phyloP scores from a whole-genome alignment of 2,888 invertebrate species.

The Bugulina stolonifera region DNA sequence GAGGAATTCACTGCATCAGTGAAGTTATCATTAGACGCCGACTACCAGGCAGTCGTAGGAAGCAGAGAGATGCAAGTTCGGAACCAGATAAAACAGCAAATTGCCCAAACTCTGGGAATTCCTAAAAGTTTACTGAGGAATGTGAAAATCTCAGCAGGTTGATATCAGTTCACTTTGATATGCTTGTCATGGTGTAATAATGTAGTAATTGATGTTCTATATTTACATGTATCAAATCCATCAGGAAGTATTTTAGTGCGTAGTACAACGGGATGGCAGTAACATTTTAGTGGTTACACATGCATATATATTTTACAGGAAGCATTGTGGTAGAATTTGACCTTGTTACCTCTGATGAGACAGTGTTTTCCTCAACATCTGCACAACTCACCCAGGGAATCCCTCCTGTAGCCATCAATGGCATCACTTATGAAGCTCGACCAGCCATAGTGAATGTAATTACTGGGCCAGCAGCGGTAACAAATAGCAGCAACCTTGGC shows the following conservation, averaged over 20 bases:
- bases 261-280: too few relatives aligned
- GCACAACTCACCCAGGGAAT: not conserved
- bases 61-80: not conserved
- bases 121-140: not conserved
- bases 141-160: not conserved
- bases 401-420: not conserved
- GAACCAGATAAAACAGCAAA: not conserved
- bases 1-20: not conserved
- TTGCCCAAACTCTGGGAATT: not conserved
- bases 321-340: conserved; percentile 16
- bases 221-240: too few relatives aligned
- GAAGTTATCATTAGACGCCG: not conserved
- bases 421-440: not conserved
- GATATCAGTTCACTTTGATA: too few relatives aligned
- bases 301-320: conserved; percentile 22
- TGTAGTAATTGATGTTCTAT: too few relatives aligned
- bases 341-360: not conserved
- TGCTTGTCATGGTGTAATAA: too few relatives aligned
- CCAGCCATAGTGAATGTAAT: not conserved
- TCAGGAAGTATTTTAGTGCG: too few relatives aligned
- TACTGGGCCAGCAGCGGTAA: too few relatives aligned
- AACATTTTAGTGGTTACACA: too few relatives aligned
- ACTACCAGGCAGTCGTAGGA: not conserved
- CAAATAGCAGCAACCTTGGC: too few relatives aligned
- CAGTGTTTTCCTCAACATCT: not conserved